A percentile compares a stretch with the other conserved stretches of the same genome.
These are phyloP conservation scores for Ectropis crepuscularia DNA, from an alignment of 2,888 invertebrate genomes.

Conservation along the genomic window DNA sequence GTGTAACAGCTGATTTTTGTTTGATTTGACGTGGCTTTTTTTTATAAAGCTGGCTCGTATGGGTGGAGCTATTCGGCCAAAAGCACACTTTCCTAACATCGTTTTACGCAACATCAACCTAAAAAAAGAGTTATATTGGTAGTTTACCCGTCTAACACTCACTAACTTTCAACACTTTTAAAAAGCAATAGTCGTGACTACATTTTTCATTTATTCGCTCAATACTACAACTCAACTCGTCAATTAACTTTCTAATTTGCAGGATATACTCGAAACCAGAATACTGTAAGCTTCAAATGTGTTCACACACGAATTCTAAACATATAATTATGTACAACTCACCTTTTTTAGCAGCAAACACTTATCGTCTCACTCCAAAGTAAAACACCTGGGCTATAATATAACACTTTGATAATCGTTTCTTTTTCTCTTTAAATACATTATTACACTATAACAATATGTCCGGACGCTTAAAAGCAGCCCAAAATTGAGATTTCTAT, in stretches of 20 bases:
- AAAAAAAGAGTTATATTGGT: constrained; percentile 24
- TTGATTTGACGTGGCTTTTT: constrained; percentile 34
- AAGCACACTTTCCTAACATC: not conserved
- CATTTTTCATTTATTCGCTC: constrained; percentile 47
- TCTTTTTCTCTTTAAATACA: constrained; percentile 84
- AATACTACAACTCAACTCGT: constrained; percentile 46
- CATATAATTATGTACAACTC: constrained; percentile 60
- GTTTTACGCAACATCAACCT: constrained; percentile 36
- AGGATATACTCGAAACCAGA: constrained; percentile 42
- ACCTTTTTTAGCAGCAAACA: constrained; percentile 73
- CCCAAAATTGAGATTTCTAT: constrained; percentile 69
- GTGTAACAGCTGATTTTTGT: constrained; percentile 30
- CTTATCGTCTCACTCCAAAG: constrained; percentile 63
- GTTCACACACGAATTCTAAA: constrained; percentile 53
- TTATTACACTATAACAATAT: constrained; percentile 80
- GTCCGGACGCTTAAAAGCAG: constrained; percentile 76
- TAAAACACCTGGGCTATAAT: constrained; percentile 81
- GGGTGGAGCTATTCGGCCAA: not conserved
- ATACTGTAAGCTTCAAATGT: constrained; percentile 37
- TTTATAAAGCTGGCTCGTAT: not conserved
- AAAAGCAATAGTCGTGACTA: not conserved
- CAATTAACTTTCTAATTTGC: constrained; percentile 63
- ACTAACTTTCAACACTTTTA: constrained; percentile 33
- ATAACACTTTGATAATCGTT: constrained; percentile 81
- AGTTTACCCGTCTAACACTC: constrained; percentile 43